Evolutionary conservation across 2,113 vertebrate genomes (phyloP).

Genomic region (Dasyprocta punctata): DNA sequence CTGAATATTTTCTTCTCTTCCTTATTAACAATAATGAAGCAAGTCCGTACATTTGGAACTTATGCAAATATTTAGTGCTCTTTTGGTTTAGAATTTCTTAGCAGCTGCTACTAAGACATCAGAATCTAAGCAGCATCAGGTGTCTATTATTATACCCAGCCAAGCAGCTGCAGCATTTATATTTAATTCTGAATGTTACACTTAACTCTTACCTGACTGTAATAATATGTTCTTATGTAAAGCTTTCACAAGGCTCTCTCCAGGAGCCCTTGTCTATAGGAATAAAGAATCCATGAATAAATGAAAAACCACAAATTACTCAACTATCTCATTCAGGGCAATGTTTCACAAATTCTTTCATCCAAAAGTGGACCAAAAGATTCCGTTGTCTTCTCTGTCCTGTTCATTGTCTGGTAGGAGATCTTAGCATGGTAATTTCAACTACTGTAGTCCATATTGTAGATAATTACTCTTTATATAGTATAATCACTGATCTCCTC

Average conservation of each 20-base stretch:
- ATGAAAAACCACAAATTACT: background rate
- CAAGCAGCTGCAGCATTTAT: constrained; percentile 59
- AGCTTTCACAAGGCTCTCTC: constrained; percentile 23
- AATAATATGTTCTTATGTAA: background rate
- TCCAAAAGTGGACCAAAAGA: background rate
- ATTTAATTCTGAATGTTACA: constrained; percentile 30
- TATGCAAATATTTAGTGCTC: constrained; percentile 13
- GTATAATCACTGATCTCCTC: background rate
- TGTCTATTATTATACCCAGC: constrained; percentile 64
- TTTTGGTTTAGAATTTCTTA: constrained; percentile 66
- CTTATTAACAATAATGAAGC: constrained; percentile 63
- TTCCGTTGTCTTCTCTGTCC: background rate
- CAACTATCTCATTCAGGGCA: constrained; percentile 24
- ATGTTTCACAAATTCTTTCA: constrained; percentile 37
- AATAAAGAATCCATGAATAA: background rate
- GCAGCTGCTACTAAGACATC: constrained; percentile 54
- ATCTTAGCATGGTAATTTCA: background rate
- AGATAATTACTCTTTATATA: background rate
- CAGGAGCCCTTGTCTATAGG: background rate
- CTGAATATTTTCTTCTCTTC: background rate
- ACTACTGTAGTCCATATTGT: background rate
- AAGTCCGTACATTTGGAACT: constrained; percentile 53
- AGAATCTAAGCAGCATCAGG: constrained; percentile 51
- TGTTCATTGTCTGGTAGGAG: background rate
- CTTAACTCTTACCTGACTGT: constrained; percentile 45